These are phyloP conservation scores for Brachionus rubens DNA, from an alignment of 1,140 invertebrate species.

Conservation along the genomic window DNA sequence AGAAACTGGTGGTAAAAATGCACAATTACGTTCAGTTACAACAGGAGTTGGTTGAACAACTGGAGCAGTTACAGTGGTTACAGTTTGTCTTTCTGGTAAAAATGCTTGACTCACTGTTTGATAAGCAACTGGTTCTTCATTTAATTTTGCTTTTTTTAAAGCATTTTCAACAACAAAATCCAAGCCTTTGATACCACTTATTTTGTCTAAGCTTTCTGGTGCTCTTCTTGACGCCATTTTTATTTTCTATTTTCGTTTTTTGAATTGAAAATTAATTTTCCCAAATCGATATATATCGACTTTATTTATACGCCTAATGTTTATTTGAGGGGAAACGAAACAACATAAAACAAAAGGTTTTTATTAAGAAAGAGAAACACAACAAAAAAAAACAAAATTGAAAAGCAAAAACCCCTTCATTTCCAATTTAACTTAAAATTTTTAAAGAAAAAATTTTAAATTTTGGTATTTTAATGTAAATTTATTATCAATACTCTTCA, in stretches of 20 bases:
- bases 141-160: neutral
- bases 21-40: neutral
- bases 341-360: no score
- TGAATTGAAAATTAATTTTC: no score
- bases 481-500: neutral
- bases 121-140: slow-evolving; percentile 24
- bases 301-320: no score
- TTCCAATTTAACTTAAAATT: slow-evolving; percentile 33
- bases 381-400: neutral
- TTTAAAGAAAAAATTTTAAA: neutral
- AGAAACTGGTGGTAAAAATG: neutral
- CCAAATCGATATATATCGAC: no score
- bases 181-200: neutral
- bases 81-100: slow-evolving; percentile 8
- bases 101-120: neutral
- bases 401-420: neutral
- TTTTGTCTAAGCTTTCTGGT: neutral
- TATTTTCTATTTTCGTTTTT: neutral
- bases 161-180: neutral
- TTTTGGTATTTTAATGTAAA: slow-evolving; percentile 35
- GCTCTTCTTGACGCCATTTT: neutral
- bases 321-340: no score
- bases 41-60: neutral
- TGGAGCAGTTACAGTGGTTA: neutral
- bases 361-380: neutral